phyloP scores from a whole-genome alignment of 2,888 invertebrate genomes.

The Phaonia tiefii region DNA sequence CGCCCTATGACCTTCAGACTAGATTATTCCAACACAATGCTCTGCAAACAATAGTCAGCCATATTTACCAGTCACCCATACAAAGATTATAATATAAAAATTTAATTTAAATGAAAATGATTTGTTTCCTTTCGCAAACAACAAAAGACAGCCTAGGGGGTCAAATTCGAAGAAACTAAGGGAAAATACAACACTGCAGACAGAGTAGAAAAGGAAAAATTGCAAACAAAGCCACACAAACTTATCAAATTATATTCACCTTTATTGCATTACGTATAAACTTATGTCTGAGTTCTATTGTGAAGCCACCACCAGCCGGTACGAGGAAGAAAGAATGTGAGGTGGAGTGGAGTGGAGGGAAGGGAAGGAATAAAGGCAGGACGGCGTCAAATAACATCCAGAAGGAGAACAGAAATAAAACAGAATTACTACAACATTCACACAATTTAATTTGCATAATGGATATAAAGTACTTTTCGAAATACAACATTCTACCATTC shows the following conservation, averaged over 20 bases:
- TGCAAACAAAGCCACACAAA: conserved; percentile 52
- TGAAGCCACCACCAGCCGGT: no score
- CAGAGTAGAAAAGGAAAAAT: conserved; percentile 23
- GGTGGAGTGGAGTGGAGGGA: neutral
- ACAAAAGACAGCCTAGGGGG: conserved; percentile 71
- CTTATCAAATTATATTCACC: conserved; percentile 55
- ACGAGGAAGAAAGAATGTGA: neutral
- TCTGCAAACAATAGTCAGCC: neutral
- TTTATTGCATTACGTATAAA: conserved; percentile 52
- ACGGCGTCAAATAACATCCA: conserved; percentile 9
- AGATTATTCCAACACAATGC: no score
- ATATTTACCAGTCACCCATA: neutral
- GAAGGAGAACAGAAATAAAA: conserved; percentile 51
- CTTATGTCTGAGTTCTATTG: neutral
- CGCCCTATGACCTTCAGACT: no score
- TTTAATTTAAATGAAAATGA: conserved; percentile 29
- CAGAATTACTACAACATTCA: conserved; percentile 62
- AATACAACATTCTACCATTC: neutral
- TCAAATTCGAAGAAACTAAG: no score
- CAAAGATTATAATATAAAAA: neutral
- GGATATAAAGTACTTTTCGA: conserved; percentile 69
- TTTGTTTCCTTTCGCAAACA: no score
- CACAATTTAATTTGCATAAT: conserved; percentile 78
- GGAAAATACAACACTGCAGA: neutral
- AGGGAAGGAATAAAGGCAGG: neutral